phyloP scores from a whole-genome alignment of 1,140 invertebrate species.

The Hyles vespertilio region DNA sequence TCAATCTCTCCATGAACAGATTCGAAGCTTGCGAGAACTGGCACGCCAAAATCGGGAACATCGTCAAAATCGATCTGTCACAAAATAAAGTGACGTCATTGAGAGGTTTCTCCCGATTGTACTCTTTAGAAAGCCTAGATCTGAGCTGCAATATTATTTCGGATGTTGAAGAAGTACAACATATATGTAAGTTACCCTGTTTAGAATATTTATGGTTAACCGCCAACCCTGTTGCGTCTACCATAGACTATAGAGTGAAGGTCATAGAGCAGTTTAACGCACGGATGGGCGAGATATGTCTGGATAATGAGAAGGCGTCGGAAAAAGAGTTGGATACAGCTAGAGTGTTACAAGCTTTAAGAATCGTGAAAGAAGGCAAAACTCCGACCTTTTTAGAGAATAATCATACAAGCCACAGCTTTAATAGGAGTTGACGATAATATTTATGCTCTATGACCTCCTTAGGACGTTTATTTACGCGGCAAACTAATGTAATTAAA shows the following conservation, averaged over 20 bases:
- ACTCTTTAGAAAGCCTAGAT: constrained; percentile 90
- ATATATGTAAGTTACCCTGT: constrained; percentile 88
- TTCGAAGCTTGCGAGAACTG: constrained; percentile 83
- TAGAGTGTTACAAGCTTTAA: constrained; percentile 89
- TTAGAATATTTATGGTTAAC: constrained; percentile 90
- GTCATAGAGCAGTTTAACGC: constrained; percentile 89
- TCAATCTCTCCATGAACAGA: constrained; percentile 88
- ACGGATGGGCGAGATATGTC: constrained; percentile 84
- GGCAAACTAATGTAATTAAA: too few relatives aligned
- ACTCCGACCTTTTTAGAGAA: constrained; percentile 64
- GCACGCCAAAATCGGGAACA: constrained; percentile 91
- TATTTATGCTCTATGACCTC: too few relatives aligned
- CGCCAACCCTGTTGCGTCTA: constrained; percentile 91
- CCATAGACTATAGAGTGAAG: constrained; percentile 93
- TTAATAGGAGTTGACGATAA: constrained; percentile 57
- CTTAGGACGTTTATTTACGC: too few relatives aligned
- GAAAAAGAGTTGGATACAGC: constrained; percentile 94
- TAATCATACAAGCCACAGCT: constrained; percentile 58
- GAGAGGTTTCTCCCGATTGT: constrained; percentile 87
- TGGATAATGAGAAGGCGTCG: constrained; percentile 91
- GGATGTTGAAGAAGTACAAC: constrained; percentile 87
- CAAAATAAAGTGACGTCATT: constrained; percentile 89
- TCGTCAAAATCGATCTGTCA: constrained; percentile 90
- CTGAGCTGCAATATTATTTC: constrained; percentile 90
- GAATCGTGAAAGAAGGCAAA: constrained; percentile 76